Percentiles rank a stretch among this genome's conserved stretches.
Conservation (phyloP, 2,113 vertebrate species). For the Myrmophylax atrothorax region DNA sequence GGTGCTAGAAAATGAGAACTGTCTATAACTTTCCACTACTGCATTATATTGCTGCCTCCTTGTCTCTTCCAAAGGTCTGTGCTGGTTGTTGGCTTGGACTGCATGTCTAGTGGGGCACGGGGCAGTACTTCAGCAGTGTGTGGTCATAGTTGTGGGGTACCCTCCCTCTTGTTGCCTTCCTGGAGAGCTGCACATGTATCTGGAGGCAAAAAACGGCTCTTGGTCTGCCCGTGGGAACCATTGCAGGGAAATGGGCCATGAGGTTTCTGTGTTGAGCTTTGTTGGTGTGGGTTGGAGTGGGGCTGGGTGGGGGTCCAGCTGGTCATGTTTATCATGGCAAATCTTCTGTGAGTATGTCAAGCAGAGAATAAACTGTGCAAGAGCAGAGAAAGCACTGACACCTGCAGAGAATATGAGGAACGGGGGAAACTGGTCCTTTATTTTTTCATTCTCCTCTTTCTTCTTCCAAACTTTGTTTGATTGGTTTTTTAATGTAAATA, state of each 20-base stretch:
- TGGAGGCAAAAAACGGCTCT: not conserved
- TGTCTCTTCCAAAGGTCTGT: not conserved
- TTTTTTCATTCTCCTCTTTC: not conserved
- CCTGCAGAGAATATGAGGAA: not conserved
- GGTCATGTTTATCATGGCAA: not conserved
- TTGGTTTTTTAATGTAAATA: not conserved
- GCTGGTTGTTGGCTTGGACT: not conserved
- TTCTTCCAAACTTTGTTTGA: not conserved
- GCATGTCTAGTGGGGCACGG: rapidly evolving
- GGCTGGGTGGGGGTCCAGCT: not conserved
- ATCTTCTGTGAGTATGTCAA: not conserved
- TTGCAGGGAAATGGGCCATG: not conserved
- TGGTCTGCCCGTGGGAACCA: not conserved
- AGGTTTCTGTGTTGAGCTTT: not conserved
- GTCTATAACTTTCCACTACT: not conserved
- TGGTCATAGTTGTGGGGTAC: too few species aligned
- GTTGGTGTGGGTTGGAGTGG: not conserved
- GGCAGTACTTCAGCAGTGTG: not conserved
- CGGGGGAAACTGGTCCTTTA: not conserved
- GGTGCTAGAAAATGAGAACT: not conserved
- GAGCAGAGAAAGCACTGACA: not conserved
- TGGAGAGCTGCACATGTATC: rapidly evolving
- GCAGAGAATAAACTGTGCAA: not conserved
- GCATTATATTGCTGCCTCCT: not conserved
- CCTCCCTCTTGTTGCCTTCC: not conserved